Base-by-base conservation (phyloP, 1,140 invertebrate species). In the Ylistrum balloti region DNA sequence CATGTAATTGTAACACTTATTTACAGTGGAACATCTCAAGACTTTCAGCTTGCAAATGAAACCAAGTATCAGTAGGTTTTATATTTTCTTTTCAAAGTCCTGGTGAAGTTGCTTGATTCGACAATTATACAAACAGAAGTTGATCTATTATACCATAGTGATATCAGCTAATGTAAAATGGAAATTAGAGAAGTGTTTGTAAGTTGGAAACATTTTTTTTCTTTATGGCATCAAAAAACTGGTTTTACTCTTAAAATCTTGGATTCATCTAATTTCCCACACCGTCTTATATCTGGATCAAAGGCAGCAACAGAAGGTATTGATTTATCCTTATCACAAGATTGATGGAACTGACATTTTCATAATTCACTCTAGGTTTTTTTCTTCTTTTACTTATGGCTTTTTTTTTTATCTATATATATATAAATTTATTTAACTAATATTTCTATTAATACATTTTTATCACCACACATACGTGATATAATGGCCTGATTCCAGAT, bases 11-110 rank as follows among this genome's bases (percentile, higher is more conserved):
- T 74, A 74, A 1, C 41, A 74, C 56, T 28, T 7, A 28, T 28
- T n/a, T 45, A 74, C n/a, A 74, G 15, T 28, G 56, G 56, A 74
- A 74, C 17, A 74, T 74, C 56, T 74, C 22, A 74, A 74, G 56
- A 28, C 56, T 74, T 74, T 74, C 56, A 74, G 56, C 56, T 74
- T 74, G 56, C 56, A 74, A 74, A 74, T 74, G 56, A 74, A 74
- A 74, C 56, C 56, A 74, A 28, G 3, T 13, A 45, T 17, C 17
- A 17, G 17, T 74, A 74, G n/a, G 28, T 1, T 45, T 45, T 9
- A 28, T 74, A 1, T 5, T 28, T 74, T 74, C 56, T 74, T n/a
- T 28, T 74, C 5, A 28, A 74, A 74, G 5, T 74, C n/a, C 3
- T 74, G 22, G 56, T n/a, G 56, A 74, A 74, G 56, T 74, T 74